phyloP scores from a whole-genome alignment of 64 coral and sea anemone species.

The Actinia tenebrosa region DNA sequence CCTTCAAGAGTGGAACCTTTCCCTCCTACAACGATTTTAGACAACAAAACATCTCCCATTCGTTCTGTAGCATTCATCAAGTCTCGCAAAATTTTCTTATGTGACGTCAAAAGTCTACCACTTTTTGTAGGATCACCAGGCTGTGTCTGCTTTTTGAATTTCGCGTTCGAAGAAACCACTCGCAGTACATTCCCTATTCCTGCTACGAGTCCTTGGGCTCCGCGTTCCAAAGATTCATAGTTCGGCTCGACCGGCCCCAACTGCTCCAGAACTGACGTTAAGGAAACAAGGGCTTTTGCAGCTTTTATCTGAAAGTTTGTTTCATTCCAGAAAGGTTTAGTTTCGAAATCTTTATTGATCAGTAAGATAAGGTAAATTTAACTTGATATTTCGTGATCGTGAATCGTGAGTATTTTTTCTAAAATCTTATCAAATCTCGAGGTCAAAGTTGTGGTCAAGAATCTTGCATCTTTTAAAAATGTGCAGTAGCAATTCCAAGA shows the following conservation, averaged over 20 bases:
- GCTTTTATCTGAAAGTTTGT: background rate
- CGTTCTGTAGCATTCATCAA: background rate
- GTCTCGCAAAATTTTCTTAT: background rate
- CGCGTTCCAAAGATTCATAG: background rate
- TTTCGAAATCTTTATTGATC: too few species aligned
- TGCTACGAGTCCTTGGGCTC: slow-evolving; percentile 13
- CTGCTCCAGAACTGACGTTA: background rate
- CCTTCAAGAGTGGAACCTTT: background rate
- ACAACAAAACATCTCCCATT: slow-evolving; percentile 26
- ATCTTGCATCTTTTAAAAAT: too few species aligned
- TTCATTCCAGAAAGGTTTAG: too few species aligned
- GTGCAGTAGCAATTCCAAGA: too few species aligned
- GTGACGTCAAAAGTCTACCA: background rate
- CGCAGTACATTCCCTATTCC: slow-evolving; percentile 34
- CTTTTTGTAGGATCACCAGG: too few species aligned
- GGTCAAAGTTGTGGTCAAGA: too few species aligned
- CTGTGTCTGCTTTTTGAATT: background rate
- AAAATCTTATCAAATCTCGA: too few species aligned
- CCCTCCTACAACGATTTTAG: slow-evolving; percentile 23
- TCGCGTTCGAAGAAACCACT: background rate
- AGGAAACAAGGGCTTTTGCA: background rate
- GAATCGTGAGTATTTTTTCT: too few species aligned
- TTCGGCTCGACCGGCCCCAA: background rate
- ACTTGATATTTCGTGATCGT: too few species aligned
- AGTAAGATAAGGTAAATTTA: too few species aligned